Evolutionary conservation across 2,113 vertebrate species (phyloP).

Genomic region (Anser brachyrhynchus): DNA sequence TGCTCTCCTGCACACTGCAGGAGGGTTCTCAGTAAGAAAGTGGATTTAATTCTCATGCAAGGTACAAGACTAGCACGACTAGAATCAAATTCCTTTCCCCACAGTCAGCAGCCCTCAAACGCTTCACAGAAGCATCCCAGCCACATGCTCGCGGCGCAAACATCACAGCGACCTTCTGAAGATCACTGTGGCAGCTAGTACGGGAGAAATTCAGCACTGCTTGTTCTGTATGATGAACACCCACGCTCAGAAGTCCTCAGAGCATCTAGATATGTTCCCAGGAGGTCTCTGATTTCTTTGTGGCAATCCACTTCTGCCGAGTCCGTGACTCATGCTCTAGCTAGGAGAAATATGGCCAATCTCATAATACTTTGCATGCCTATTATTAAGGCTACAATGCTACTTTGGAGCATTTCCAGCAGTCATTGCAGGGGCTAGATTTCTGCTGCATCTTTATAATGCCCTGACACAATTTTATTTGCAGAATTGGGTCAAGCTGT

Average conservation of each 20-base stretch:
- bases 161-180: neutral
- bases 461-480: neutral
- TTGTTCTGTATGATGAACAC: neutral
- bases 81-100: neutral
- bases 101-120: neutral
- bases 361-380: neutral
- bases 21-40: neutral
- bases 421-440: neutral
- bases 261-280: neutral
- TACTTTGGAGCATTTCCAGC: neutral
- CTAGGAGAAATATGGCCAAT: neutral
- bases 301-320: neutral
- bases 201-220: neutral
- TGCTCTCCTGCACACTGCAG: accelerated
- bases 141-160: accelerated
- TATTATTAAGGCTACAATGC: neutral
- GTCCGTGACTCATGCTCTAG: neutral
- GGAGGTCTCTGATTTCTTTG: neutral
- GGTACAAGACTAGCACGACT: neutral
- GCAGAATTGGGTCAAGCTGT: neutral
- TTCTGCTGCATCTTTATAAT: neutral
- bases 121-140: neutral
- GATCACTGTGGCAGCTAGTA: neutral
- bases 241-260: neutral
- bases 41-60: neutral